phyloP scores from a whole-genome alignment of 35 echinoderm and acorn worm genomes.

The Apostichopus japonicus region DNA sequence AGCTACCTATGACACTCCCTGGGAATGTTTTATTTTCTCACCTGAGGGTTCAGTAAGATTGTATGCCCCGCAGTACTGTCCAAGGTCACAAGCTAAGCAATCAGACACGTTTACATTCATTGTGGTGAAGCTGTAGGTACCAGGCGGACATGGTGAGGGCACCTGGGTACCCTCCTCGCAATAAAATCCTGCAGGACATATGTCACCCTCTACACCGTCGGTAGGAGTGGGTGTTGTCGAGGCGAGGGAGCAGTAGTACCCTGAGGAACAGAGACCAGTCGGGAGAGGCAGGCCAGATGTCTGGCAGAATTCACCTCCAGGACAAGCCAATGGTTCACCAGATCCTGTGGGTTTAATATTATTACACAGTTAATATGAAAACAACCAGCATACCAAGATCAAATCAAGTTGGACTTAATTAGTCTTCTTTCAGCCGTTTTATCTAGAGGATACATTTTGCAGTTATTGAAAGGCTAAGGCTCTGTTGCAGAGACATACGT shows the following conservation, averaged over 20 bases:
- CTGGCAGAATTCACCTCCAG: conserved; percentile 89
- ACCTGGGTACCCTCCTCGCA: conserved; percentile 84
- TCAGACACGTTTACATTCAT: conserved; percentile 86
- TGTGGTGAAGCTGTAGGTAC: conserved; percentile 77
- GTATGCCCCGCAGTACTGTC: conserved; percentile 94
- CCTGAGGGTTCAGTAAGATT: conserved; percentile 89
- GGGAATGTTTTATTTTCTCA: not conserved
- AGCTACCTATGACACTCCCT: no score
- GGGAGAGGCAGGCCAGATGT: conserved; percentile 71
- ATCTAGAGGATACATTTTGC: no score
- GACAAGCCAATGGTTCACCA: conserved; percentile 76
- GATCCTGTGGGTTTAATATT: conserved; percentile 61
- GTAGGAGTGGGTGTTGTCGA: conserved; percentile 79
- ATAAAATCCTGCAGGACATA: conserved; percentile 91
- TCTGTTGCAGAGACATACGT: no score
- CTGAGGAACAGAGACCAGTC: conserved; percentile 73
- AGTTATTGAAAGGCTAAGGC: no score
- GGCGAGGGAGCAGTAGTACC: conserved; percentile 84
- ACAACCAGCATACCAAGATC: no score
- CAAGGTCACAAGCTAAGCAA: conserved; percentile 75
- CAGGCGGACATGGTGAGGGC: conserved; percentile 72
- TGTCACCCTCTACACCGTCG: conserved; percentile 80
- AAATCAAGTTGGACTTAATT: no score
- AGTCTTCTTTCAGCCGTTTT: no score
- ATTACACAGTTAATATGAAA: no score